phyloP scores from a whole-genome alignment of 2,888 invertebrate genomes.

The Epinotia ramella region DNA sequence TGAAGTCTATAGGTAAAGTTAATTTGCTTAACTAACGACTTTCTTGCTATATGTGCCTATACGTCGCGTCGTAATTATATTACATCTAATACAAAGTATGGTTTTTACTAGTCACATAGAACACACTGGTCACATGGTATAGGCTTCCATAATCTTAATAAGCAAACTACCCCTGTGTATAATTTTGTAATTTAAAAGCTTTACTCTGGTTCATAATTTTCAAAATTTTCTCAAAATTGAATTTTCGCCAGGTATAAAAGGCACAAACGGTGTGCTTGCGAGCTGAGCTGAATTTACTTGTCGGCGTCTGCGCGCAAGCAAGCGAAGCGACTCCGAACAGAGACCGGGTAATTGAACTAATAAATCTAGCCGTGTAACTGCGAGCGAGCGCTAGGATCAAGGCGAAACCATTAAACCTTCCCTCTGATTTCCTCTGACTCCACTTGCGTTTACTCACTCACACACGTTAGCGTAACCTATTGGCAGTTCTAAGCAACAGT shows the following conservation, averaged over 20 bases:
- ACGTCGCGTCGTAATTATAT: no score
- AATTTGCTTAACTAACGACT: no score
- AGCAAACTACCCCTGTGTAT: no score
- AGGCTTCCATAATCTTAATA: no score
- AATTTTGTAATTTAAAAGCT: background rate
- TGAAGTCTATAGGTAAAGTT: no score
- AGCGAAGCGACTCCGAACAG: constrained; percentile 74
- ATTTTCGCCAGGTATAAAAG: constrained; percentile 49
- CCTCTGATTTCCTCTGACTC: constrained; percentile 66
- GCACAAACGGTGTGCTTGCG: constrained; percentile 62
- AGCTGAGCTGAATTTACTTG: constrained; percentile 77
- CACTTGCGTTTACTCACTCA: constrained; percentile 62
- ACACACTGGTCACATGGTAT: no score
- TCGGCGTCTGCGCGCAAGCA: constrained; percentile 77
- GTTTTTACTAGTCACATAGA: no score
- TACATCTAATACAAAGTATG: no score
- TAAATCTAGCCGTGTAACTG: constrained; percentile 80
- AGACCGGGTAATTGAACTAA: constrained; percentile 82
- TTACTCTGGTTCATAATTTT: background rate
- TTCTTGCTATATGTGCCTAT: no score
- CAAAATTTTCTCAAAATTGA: background rate
- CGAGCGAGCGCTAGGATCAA: constrained; percentile 72
- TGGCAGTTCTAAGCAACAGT: constrained; percentile 14
- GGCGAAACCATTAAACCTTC: constrained; percentile 76
- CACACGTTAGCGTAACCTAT: constrained; percentile 53